Evolutionary conservation across 2,797 vertebrate genomes (phyloP).

Genomic region (Oreonectes daqikongensis): DNA sequence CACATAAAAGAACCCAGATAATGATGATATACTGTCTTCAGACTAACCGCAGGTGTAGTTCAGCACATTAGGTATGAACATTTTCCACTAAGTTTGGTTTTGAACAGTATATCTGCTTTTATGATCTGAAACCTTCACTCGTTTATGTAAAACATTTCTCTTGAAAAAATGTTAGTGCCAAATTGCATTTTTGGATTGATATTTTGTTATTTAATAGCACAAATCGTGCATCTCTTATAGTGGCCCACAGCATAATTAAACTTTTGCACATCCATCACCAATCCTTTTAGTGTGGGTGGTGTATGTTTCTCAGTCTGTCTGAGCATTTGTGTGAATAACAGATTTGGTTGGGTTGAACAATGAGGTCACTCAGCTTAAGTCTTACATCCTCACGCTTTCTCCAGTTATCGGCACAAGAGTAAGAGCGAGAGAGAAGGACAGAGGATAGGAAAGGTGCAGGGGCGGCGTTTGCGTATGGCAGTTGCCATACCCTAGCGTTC

Average conservation of each 20-base stretch:
- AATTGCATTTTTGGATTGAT: background rate
- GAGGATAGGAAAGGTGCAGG: background rate
- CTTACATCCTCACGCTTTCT: slow-evolving; percentile 34
- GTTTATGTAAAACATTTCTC: background rate
- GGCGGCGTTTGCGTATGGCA: too few species aligned
- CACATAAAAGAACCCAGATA: background rate
- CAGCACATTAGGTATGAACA: background rate
- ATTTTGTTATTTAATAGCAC: background rate
- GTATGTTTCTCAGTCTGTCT: background rate
- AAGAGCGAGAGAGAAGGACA: background rate
- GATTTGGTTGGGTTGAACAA: slow-evolving; percentile 47
- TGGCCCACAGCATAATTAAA: background rate
- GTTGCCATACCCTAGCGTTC: too few species aligned
- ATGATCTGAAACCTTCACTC: background rate
- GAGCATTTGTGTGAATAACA: slow-evolving; percentile 15
- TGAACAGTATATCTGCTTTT: background rate
- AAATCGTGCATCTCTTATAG: background rate
- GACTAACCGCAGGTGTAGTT: background rate
- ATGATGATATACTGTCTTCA: background rate
- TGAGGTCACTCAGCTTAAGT: slow-evolving; percentile 60
- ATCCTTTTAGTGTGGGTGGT: background rate
- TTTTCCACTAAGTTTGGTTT: background rate
- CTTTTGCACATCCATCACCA: background rate
- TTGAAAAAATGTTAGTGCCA: background rate
- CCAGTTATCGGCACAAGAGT: background rate